Conservation (phyloP, 2,888 invertebrate genomes). For the Spilarctia lutea region DNA sequence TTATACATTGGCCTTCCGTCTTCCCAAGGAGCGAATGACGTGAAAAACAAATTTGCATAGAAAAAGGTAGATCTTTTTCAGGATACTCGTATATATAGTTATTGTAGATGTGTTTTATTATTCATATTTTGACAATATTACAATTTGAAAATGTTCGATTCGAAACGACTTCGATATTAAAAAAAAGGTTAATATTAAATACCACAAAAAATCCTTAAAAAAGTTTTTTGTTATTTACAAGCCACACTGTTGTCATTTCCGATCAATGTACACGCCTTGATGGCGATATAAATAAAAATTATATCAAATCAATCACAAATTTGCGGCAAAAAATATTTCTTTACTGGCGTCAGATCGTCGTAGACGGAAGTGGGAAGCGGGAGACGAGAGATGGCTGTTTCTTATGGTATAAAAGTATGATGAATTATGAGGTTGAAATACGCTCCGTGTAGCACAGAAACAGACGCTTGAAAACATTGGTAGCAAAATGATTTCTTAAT, state of each 20-base stretch:
- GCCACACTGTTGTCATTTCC: conserved; percentile 24
- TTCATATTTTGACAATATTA: no score
- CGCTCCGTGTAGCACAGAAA: conserved; percentile 2
- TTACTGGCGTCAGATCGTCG: conserved; percentile 13
- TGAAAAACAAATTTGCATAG: no score
- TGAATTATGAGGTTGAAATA: conserved; percentile 13
- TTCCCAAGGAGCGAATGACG: no score
- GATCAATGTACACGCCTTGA: background rate
- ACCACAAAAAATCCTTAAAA: background rate
- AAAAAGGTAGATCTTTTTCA: no score
- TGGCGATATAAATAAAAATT: conserved; percentile 1
- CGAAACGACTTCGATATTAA: background rate
- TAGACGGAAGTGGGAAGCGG: conserved; percentile 15
- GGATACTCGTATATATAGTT: no score
- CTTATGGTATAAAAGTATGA: conserved; percentile 15
- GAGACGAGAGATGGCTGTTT: conserved; percentile 11
- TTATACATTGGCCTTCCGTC: no score
- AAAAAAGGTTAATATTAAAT: background rate
- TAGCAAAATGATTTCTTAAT: conserved; percentile 7
- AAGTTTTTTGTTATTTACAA: background rate
- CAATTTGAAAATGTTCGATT: no score
- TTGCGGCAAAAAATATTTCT: conserved; percentile 9
- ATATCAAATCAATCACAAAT: conserved; percentile 10
- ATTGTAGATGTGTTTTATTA: no score
- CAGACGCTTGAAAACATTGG: conserved; percentile 6